Evolutionary conservation across 2,888 invertebrate genomes (phyloP).

Genomic region (Lysandra coridon): DNA sequence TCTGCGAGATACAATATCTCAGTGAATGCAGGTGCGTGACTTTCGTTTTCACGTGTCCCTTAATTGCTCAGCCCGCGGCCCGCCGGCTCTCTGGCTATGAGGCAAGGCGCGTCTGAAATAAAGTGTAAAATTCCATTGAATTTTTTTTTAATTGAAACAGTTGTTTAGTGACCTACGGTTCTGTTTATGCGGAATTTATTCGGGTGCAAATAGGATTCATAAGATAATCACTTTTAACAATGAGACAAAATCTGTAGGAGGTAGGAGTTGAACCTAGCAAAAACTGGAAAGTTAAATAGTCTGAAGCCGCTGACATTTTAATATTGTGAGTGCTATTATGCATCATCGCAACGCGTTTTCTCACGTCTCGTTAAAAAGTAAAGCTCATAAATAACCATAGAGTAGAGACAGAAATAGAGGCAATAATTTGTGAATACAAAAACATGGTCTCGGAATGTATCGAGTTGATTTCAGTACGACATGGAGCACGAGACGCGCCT

Average conservation of each 20-base stretch:
- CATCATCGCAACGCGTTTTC: neutral
- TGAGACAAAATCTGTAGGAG: no score
- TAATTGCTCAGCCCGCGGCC: neutral
- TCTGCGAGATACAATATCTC: neutral
- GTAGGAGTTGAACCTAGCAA: no score
- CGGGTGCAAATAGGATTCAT: no score
- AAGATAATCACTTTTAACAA: no score
- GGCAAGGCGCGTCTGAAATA: neutral
- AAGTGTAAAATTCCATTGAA: neutral
- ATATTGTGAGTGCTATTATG: no score
- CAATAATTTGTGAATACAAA: neutral
- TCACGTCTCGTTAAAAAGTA: neutral
- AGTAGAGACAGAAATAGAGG: no score
- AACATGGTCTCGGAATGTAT: conserved; percentile 3
- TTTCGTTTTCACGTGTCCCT: conserved; percentile 16
- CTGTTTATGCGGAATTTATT: no score
- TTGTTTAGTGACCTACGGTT: no score
- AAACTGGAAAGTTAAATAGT: no score
- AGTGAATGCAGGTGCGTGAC: conserved; percentile 7
- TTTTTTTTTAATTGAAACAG: neutral
- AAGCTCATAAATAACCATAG: no score
- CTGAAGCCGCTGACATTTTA: no score
- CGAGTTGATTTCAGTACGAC: neutral
- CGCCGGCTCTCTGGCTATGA: neutral
- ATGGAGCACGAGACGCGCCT: neutral